Base-by-base conservation (phyloP, 2,888 invertebrate genomes). In the Stenchaetothrips biformis region DNA sequence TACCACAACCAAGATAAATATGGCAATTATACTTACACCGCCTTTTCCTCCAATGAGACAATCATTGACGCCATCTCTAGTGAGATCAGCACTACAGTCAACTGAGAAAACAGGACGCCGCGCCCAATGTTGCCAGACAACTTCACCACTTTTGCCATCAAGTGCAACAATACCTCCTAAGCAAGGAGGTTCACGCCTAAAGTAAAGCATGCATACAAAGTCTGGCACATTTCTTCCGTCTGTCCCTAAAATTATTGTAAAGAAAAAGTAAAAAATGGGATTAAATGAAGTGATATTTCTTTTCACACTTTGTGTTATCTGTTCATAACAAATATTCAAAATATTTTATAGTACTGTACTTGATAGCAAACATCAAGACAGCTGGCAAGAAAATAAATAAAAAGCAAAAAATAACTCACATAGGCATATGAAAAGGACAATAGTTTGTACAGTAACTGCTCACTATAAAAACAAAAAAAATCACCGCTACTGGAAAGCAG, bases 81-180 rank as follows among this genome's bases (percentile, higher is more conserved):
- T 92, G 11, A 95, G 85, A 86, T 95, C 95, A 21, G 89, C 88
- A 25, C 89, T 89, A 85, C 95, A 95, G 84, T 93, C 92, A 48
- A 95, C 85, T 0, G 91, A 91, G 85, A 92, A 94, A 25, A 95
- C 90, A 83, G 93, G 92, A 83, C 93, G 92, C 62, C 90, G 88
- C 8, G 92, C 89, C 91, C 93, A 94, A 83, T 91, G 90, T 74
- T 91, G 90, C 95, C 95, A 95, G 18, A 94, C 84, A n/a, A 91
- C 89, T 53, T 89, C 87, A 0, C 95, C 95, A 74, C 89, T 91
- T 47, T 85, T 86, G 0, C 95, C 95, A 85, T 94, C 91, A n/a
- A 95, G 85, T 0, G 93, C 94, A 82, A 94, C 87, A 13, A 94
- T 88, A 9, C 95, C 94, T 7, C 94, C 95, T 82, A 92, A 90